Base-by-base conservation (phyloP, 2,113 vertebrate genomes). In the Leptobrachium ailaonicum region DNA sequence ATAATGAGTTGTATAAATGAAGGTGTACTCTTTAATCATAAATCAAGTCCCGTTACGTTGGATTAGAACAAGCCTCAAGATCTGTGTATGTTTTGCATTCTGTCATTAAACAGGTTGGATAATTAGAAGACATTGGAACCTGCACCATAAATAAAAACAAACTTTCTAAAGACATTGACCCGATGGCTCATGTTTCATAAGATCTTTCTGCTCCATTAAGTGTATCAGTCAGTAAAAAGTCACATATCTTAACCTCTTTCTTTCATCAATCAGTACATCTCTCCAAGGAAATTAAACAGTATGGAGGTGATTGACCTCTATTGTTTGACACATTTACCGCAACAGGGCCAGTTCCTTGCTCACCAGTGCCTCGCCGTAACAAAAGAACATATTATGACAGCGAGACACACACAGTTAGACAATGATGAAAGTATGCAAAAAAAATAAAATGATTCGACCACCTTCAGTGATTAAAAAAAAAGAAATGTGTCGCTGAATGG, bases 241-340 rank as follows among this genome's bases (percentile, higher is more conserved):
- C 3, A 32, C 1, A 32, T 71, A 50, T 45, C 54, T 45, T 78
- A 50, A 42, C 67, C 32, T 63, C 54, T 62, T 77, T 78, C 54
- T 78, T 47, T 62, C 76, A 78, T 78, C 67, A 63, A 71, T 78
- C 67, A 78, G 67, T 78, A 78, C 20, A 76, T 68, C 66, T 68
- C 41, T 76, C 64, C 45, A 68, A 58, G 64, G 47, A 76, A 67
- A 53, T 58, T 68, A 68, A 76, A 76, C 74, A 67, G 43, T 14
- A n/a, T 47, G 73, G 50, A 8, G n/a, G 67, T 32, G 62, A 42
- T 53, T 54, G 47, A 20, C 53, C 41, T 41, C 42, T 47, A 43
- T 42, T 47, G 44, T 75, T 66, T 45, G 53, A 6, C 42, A 14
- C 20, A 60, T 41, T 64, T 8, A 50, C 62, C 32, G n/a, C 20